A percentile compares a stretch with the other conserved stretches of the same genome.
phyloP scores from a whole-genome alignment of 2,888 invertebrate species.

The Clivina fossor region DNA sequence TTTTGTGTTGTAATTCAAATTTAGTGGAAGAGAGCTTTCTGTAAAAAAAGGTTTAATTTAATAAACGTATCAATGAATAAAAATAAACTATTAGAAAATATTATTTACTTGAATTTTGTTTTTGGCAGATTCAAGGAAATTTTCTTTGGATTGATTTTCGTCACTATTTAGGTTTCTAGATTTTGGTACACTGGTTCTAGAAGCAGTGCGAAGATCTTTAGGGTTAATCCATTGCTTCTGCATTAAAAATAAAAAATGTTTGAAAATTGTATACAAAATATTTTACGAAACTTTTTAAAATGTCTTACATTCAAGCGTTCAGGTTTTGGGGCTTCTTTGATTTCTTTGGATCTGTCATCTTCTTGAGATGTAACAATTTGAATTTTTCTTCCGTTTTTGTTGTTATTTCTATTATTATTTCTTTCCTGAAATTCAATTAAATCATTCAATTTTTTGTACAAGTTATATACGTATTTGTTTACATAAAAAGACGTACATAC shows the following conservation, averaged over 20 bases:
- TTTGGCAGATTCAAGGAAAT: not conserved
- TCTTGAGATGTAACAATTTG: conserved; percentile 13
- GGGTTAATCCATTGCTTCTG: too few relatives aligned
- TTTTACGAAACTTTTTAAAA: not conserved
- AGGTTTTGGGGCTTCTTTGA: conserved; percentile 12
- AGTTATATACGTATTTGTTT: too few relatives aligned
- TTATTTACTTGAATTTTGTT: conserved; percentile 24
- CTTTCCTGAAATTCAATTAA: conserved; percentile 17
- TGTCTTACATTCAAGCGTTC: conserved; percentile 10
- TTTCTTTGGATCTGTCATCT: conserved; percentile 10
- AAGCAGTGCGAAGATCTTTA: too few relatives aligned
- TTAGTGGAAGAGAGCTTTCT: not conserved
- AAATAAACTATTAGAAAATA: conserved; percentile 6
- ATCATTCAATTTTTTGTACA: not conserved
- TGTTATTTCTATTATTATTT: too few relatives aligned
- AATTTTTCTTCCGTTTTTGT: conserved; percentile 7
- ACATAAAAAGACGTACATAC: too few relatives aligned
- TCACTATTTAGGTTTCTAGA: conserved; percentile 9
- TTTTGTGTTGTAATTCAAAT: not conserved
- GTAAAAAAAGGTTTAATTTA: not conserved
- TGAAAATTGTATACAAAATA: too few relatives aligned
- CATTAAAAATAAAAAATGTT: too few relatives aligned
- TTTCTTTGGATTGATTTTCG: conserved; percentile 15
- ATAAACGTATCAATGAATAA: conserved; percentile 9
- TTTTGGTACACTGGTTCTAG: conserved; percentile 8